Evolutionary conservation across 2,797 vertebrate species (phyloP), one percentile per base, ranked within the genome.

Genomic region (Ara ararauna): DNA sequence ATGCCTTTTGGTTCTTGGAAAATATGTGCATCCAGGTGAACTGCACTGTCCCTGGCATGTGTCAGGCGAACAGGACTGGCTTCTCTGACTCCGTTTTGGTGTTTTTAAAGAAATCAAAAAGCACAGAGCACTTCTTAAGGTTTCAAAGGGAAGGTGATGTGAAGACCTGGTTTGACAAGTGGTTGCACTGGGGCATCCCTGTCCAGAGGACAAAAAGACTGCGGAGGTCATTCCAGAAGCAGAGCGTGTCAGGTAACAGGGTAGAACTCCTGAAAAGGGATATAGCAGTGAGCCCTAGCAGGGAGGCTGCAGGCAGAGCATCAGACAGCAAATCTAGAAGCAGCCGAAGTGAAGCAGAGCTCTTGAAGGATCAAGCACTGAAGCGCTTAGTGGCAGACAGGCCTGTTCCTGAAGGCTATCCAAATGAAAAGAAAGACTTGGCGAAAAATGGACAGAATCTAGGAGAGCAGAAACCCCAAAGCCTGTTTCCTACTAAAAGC

Each of bases 1-100:
- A 97, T 38, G 99, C 98, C 16, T 98, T 99, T 90, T 99, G 99
- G 99, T 98, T 99, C 97, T 94, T 98, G 42, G 98, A 98, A 24
- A 98, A 98, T 8, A 97, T 96, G 86, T 99, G 99, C 65, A 98
- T 99, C 84, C 98, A 99, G 47, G 98, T 99, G 82, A 96, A 98
- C 94, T 99, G 99, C 97, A 95, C 93, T 10, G 45, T 53, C 44
- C 94, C 88, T 14, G 91, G 90, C 4, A 96, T 76, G 21, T 99
- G 99, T 93, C 92, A 42, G 72, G 70, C 89, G 40, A 71, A 89
- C 88, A 98, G 98, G 97, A 95, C 97, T 47, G 96, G 87, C 78
- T 81, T 86, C 62, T 90, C 78, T 13, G 89, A 95, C 90, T 98
- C 98, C 9, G 22, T 97, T 68, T 64, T 98, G 94, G 97, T 98